Percentiles rank a stretch among this genome's conserved stretches.
These are phyloP conservation scores for Cataglyphis albicans DNA, from an alignment of 2,888 invertebrate genomes.

Conservation along the genomic window DNA sequence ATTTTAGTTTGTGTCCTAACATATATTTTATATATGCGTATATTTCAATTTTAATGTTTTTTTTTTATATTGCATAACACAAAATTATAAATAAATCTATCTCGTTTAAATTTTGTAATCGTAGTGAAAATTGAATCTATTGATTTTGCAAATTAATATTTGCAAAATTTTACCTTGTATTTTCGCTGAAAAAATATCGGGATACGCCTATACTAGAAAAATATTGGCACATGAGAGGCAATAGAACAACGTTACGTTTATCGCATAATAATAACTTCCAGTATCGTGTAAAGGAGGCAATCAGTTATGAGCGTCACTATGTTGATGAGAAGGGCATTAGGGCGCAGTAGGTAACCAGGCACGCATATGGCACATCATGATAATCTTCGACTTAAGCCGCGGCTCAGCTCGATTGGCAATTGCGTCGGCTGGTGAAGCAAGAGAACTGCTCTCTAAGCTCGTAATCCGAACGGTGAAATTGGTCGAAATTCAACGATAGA, in stretches of 20 bases:
- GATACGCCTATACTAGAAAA: neutral
- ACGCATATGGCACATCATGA: slow-evolving; percentile 40
- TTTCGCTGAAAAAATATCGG: neutral
- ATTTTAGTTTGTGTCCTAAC: neutral
- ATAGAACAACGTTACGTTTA: neutral
- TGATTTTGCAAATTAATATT: neutral
- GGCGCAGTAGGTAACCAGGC: slow-evolving; percentile 23
- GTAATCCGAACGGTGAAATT: slow-evolving; percentile 60
- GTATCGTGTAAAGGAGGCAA: neutral
- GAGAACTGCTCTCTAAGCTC: slow-evolving; percentile 54
- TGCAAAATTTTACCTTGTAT: neutral
- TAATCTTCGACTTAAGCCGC: slow-evolving; percentile 65
- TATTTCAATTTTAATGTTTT: neutral
- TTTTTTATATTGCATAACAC: neutral
- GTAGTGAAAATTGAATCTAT: neutral
- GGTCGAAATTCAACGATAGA: slow-evolving; percentile 65
- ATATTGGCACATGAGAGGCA: neutral
- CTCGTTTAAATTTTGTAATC: neutral
- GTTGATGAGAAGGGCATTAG: slow-evolving; percentile 23
- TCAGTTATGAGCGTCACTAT: neutral
- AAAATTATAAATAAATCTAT: neutral
- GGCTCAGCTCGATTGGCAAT: slow-evolving; percentile 56
- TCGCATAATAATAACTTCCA: neutral
- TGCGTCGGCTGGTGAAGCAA: slow-evolving; percentile 46
- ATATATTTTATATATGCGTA: neutral